These are phyloP conservation scores for Tupiocoris notatus DNA, from an alignment of 2,888 invertebrate genomes.

Conservation along the genomic window DNA sequence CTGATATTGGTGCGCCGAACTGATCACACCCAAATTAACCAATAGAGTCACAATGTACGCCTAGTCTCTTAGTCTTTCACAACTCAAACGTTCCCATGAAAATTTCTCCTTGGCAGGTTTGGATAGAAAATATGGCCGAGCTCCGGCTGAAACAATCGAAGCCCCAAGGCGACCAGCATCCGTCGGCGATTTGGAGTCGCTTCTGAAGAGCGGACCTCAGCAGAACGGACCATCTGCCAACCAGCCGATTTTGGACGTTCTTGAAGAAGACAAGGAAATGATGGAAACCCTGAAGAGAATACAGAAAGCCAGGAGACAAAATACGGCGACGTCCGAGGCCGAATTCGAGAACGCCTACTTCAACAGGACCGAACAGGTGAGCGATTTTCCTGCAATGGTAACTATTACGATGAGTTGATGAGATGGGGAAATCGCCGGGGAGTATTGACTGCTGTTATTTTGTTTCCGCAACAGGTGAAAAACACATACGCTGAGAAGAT, in stretches of 20 bases:
- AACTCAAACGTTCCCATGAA: too few species aligned
- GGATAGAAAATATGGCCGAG: constrained; percentile 45
- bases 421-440: too few species aligned
- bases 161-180: constrained; percentile 42
- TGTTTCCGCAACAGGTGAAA: constrained; percentile 45
- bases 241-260: constrained; percentile 6
- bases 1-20: too few species aligned
- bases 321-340: constrained; percentile 60
- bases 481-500: constrained; percentile 64
- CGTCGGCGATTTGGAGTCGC: constrained; percentile 45
- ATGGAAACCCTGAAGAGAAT: constrained; percentile 57
- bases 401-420: too few species aligned
- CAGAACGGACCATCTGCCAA: constrained; percentile 23
- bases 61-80: too few species aligned
- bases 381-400: too few species aligned
- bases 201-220: constrained; percentile 39
- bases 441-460: too few species aligned
- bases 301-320: constrained; percentile 55
- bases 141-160: constrained; percentile 43
- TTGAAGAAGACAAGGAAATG: constrained; percentile 55
- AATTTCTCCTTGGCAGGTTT: constrained; percentile 28
- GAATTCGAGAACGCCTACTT: constrained; percentile 57
- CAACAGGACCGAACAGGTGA: constrained; percentile 42
- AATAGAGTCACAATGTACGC: too few species aligned
- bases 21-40: too few species aligned